Evolutionary conservation across 2,888 invertebrate genomes (phyloP), one percentile per base, ranked within the genome.

Genomic region (Resseliella maxima): DNA sequence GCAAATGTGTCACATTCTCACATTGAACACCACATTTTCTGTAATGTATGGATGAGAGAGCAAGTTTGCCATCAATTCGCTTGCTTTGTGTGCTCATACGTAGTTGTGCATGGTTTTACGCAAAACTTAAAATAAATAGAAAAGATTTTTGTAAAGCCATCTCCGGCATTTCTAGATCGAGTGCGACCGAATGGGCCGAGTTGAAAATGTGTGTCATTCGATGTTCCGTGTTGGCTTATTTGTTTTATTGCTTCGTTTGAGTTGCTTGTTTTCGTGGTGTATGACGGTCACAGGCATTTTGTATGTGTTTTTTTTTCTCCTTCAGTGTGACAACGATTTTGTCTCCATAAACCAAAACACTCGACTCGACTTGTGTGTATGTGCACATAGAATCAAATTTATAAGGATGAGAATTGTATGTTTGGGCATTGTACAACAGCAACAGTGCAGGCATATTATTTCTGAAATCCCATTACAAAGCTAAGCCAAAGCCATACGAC

Each of bases 231-330:
- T 36, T 81, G 35, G 36, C 18, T 83, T 83, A 38, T 83, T 83
- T 38, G 83, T 38, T 83, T 38, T 83, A 38, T 83, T 83, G 41
- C 83, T 38, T 83, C 83, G 83, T 83, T 38, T 83, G 38, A 83
- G 83, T 31, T 72, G 83, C 83, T 83, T 36, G 83, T 72, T 27
- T 72, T 72, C 12, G 41, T 41, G 41, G 8, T 31, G 72, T n/a
- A n/a, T 72, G 72, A 35, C 72, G 72, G 72, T 72, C 35, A n/a
- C n/a, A 72, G 35, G 72, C 72, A 15, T 72, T 72, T 41, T 41
- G 12, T 41, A 12, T 72, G 27, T 12, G 24, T 27, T 59, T 27
- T 59, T 72, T 72, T 72, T 72, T 72, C 72, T 0, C 3, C 8
- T 5, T 72, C n/a, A n/a, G 31, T 72, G 72, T 72, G 72, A 72